Conservation (phyloP, 2,797 vertebrate genomes). For the Tinamus major region DNA sequence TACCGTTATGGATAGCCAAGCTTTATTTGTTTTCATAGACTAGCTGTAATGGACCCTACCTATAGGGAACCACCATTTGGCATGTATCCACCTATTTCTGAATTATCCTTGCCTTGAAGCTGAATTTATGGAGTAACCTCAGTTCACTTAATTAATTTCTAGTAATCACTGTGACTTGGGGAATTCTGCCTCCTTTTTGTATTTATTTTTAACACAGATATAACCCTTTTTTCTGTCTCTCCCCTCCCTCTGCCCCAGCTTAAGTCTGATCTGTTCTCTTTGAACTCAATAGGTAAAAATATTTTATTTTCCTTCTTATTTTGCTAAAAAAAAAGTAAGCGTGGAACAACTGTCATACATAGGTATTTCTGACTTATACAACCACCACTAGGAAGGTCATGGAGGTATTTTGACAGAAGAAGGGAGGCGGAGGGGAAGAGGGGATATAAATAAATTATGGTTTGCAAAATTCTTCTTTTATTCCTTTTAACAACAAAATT, state of each 20-base stretch:
- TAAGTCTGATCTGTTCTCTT: not conserved
- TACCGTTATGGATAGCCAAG: slow-evolving; percentile 9
- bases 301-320: not conserved
- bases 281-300: not conserved
- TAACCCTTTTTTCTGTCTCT: not conserved
- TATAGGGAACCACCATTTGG: not conserved
- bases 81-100: not conserved
- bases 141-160: not conserved
- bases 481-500: not conserved
- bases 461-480: not conserved
- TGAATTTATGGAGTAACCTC: not conserved
- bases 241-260: not conserved
- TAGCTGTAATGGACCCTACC: not conserved
- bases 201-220: not conserved
- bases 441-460: not conserved
- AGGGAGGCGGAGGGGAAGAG: rapidly evolving
- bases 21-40: not conserved
- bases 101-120: not conserved
- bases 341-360: not conserved
- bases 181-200: not conserved
- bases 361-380: not conserved
- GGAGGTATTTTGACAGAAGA: not conserved
- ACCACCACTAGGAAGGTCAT: not conserved
- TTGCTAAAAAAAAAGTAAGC: not conserved
- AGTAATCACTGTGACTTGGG: not conserved